Base-by-base conservation (phyloP, 2,888 invertebrate genomes). In the Cataglyphis cursor region DNA sequence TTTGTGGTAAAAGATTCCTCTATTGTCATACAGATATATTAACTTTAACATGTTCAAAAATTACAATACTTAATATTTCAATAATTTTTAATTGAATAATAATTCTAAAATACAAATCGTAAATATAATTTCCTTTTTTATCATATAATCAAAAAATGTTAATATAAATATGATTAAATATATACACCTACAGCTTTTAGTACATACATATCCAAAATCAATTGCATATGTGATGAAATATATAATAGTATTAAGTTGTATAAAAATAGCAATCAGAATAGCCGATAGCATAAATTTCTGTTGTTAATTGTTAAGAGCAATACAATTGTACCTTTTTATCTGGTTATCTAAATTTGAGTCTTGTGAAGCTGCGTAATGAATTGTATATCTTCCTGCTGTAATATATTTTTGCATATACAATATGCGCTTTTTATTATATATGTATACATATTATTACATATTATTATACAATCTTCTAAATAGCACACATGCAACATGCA, bases 181-280 rank as follows among this genome's bases (percentile, higher is more conserved):
- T 48, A 48, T 51, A 8, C n/a, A 51, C 18, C 18, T 48, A 48
- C 1, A 18, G 9, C 15, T 51, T 51, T 51, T 62, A 41, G 9
- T 12, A 38, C 12, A 24, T 48, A 48, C 21, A 12, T 18, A 9
- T 54, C 10, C 62, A 54, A 76, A 38, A 57, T 65, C 15, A 44
- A 4, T 64, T 57, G n/a, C n/a, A 18, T 38, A 64, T 24, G 15
- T 62, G 35, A 21, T 65, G 8, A 54, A 28, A 65, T 48, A 18
- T 54, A 41, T 41, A 65, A 76, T 28, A 38, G 31, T 35, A 48
- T 62, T 75, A 51, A 76, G 38, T 54, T 76, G 8, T 61, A n/a
- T 12, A 64, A 38, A 62, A 59, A 41, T 51, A 74, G 10, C 28
- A 38, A 28, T 28, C 28, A 54, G 21, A 75, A 28, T 28, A 28